Evolutionary conservation across 2,797 vertebrate species (phyloP).

Genomic region (Semaprochilodus insignis): DNA sequence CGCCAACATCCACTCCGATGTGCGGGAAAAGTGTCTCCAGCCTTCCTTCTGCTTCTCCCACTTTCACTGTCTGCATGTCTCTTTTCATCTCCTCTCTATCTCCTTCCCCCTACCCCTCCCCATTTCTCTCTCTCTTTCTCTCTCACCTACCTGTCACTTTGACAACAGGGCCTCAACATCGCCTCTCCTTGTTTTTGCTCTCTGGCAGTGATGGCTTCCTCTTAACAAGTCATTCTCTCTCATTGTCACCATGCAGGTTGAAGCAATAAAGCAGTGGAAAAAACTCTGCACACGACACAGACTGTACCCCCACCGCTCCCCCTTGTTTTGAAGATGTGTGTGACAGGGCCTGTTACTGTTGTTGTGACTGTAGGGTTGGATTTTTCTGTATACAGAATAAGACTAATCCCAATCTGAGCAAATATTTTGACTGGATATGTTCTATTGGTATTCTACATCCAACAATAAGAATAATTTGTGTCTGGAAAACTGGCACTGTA

Average conservation of each 20-base stretch:
- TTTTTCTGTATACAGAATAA: not conserved
- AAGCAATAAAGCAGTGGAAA: slow-evolving; percentile 46
- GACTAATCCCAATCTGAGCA: not conserved
- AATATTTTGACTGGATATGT: not conserved
- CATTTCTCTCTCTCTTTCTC: slow-evolving; percentile 21
- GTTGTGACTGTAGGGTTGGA: not conserved
- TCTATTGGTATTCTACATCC: not conserved
- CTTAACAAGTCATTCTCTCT: slow-evolving; percentile 50
- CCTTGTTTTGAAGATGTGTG: slow-evolving; percentile 30
- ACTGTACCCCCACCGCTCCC: slow-evolving; percentile 20
- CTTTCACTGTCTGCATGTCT: slow-evolving; percentile 41
- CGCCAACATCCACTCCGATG: slow-evolving; percentile 48
- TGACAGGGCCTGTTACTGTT: slow-evolving; percentile 15
- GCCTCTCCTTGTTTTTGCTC: slow-evolving; percentile 42
- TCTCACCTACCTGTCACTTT: slow-evolving; percentile 45
- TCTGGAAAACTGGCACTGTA: not conserved
- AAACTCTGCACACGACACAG: slow-evolving; percentile 21
- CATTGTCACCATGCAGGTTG: slow-evolving; percentile 44
- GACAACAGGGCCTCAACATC: slow-evolving; percentile 48
- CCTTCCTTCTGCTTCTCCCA: slow-evolving; percentile 36
- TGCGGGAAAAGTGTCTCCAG: slow-evolving; percentile 37
- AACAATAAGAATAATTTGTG: not conserved
- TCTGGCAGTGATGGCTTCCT: slow-evolving; percentile 43
- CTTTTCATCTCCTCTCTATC: slow-evolving; percentile 44
- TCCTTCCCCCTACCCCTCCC: slow-evolving; percentile 17